Base-by-base conservation (phyloP, 1,140 invertebrate genomes). In the Drusus annulatus region DNA sequence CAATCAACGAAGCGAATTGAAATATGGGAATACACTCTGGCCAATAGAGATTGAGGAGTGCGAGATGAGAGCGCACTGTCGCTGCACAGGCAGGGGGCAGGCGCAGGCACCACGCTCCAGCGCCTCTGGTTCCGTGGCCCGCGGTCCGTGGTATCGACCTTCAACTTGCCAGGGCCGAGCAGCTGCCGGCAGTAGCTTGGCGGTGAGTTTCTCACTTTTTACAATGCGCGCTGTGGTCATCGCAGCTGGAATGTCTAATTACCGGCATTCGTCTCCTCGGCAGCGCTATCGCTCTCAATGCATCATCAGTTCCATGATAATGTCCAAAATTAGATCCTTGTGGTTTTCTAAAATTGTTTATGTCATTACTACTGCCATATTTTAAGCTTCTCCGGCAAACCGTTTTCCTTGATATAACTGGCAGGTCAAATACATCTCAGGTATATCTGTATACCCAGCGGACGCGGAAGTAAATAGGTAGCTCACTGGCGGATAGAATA, bases 101-200 rank as follows among this genome's bases (percentile, higher is more conserved):
- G 51, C 8, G 36, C 36, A 15, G 25, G 21, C 6, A 21, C 7
- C 74, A 45, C 54, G 74, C 45, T 36, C 52, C 74, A 45, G 54
- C 21, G 74, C 54, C 17, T 15, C 54, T n/a, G 15, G 25, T 28
- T 25, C 63, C 16, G 23, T 21, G 3, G 76, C n/a, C 73, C 73
- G 56, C 17, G 58, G 76, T 28, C 73, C 73, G 56, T 31, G 58
- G 74, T 16, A 31, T 8, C 74, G 74, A n/a, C 76, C 76, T 78
- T 78, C 76, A 68, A 68, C 76, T 68, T 65, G 76, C 76, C 71
- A 23, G 76, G 16, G 36, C 63, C 45, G 62, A 68, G 52, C 58
- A 63, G 51, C 73, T 75, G 54, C 25, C 54, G 23, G 73, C 23
- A 13, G 54, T n/a, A 15, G 15, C 28, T 56, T n/a, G 36, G 76